Base-by-base conservation (phyloP, 2,113 vertebrate species). In the Oceanodroma tethys region DNA sequence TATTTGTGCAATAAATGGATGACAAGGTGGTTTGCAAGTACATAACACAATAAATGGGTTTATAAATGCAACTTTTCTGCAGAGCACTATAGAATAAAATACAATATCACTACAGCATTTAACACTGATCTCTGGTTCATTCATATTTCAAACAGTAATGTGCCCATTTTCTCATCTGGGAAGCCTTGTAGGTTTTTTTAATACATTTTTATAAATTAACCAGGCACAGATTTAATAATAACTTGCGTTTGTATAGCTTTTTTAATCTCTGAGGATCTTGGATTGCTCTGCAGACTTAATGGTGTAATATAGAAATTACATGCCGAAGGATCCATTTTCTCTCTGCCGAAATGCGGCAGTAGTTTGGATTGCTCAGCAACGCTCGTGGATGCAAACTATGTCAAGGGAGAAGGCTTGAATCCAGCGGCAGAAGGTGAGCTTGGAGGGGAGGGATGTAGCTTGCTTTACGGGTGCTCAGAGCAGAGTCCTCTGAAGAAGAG, bases 11-110 rank as follows among this genome's bases (percentile, higher is more conserved):
- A 72, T 97, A 96, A 97, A 80, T 92, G 88, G 95, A 95, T 96
- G 96, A 96, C 93, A 93, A 96, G 89, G 88, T 88, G 63, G 66
- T 94, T 95, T 95, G 89, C 53, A 30, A 97, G 88, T 92, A 90
- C 80, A 86, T 92, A 96, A 88, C 72, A 73, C 92, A 97, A 74
- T 79, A 90, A 96, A 98, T 93, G 91, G 92, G 89, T 95, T 98
- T 97, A 93, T 90, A 97, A 97, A 97, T 94, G 95, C 96, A 97
- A 96, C 86, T 95, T 96, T 97, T 97, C 93, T 95, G 94, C 81
- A 63, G 87, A 95, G 73, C 63, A 5, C 89, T 91, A 29, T 78
- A 45, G 91, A 96, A 85, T 81, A 95, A 96, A 96, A 90, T 55
- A 91, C 84, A 90, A 38, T 87, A 91, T 59, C 55, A 36, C 65